Conservation (phyloP, 1,140 invertebrate genomes). For the Acromyrmex heyeri region DNA sequence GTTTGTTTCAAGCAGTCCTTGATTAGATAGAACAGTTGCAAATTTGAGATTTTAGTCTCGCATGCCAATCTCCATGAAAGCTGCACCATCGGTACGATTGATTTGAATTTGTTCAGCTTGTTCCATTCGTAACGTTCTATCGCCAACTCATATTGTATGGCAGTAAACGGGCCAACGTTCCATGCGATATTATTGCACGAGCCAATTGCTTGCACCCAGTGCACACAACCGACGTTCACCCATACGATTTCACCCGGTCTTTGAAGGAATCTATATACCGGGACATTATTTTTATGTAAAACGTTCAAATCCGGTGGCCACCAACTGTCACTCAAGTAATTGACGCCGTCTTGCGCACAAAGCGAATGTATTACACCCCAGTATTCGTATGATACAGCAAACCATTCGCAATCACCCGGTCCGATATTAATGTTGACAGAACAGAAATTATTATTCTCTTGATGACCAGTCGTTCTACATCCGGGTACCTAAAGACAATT, state of each 20-base stretch:
- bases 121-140: slow-evolving; percentile 99
- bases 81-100: slow-evolving; percentile 99
- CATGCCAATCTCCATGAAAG: slow-evolving; percentile 99
- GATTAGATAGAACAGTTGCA: slow-evolving; percentile 94
- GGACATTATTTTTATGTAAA: slow-evolving; percentile 97
- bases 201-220: slow-evolving; percentile 98
- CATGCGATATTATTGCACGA: slow-evolving; percentile 99
- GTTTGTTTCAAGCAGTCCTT: slow-evolving; percentile 95
- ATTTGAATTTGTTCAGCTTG: slow-evolving; percentile 98
- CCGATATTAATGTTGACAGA: slow-evolving; percentile 99
- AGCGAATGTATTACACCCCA: slow-evolving; percentile 97
- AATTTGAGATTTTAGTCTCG: slow-evolving; percentile 97
- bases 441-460: slow-evolving; percentile 99
- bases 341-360: slow-evolving; percentile 97
- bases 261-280: slow-evolving; percentile 99
- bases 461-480: slow-evolving; percentile 97
- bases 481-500: slow-evolving; percentile 91
- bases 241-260: slow-evolving; percentile 99
- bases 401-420: slow-evolving; percentile 99
- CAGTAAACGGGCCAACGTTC: slow-evolving; percentile 99
- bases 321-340: slow-evolving; percentile 99
- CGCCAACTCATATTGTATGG: slow-evolving; percentile 97
- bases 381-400: slow-evolving; percentile 98
- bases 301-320: slow-evolving; percentile 98
- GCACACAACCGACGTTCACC: slow-evolving; percentile 98